Conservation (phyloP, 2,888 invertebrate species). For the Drosophila atripex region DNA sequence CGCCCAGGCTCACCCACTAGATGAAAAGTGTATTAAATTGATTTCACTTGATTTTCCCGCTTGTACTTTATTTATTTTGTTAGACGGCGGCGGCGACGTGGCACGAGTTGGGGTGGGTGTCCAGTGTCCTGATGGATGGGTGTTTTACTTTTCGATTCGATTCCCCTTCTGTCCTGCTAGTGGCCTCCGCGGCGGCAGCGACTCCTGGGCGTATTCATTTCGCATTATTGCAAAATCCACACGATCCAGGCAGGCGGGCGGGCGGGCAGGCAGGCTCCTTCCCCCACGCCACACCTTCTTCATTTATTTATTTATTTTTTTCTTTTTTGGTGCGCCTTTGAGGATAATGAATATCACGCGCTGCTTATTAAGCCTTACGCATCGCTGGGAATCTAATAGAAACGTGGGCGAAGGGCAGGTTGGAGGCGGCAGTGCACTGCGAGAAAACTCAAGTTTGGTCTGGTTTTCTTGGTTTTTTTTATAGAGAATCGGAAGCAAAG, state of each 20-base stretch:
- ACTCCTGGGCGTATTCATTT: slow-evolving; percentile 61
- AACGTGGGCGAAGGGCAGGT: slow-evolving; percentile 5
- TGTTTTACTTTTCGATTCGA: background rate
- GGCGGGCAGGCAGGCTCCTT: no score
- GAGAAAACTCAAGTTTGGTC: background rate
- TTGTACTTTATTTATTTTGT: slow-evolving; percentile 64
- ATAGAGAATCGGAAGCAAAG: no score
- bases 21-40: slow-evolving; percentile 77
- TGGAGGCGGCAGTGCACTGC: background rate
- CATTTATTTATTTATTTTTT: slow-evolving; percentile 19
- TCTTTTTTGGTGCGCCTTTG: slow-evolving; percentile 28
- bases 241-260: slow-evolving; percentile 31
- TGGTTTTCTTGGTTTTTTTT: no score
- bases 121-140: slow-evolving; percentile 34
- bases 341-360: slow-evolving; percentile 75
- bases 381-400: slow-evolving; percentile 38
- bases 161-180: background rate
- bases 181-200: no score
- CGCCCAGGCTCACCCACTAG: slow-evolving; percentile 11
- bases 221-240: slow-evolving; percentile 76
- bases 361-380: slow-evolving; percentile 73
- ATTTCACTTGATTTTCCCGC: slow-evolving; percentile 73
- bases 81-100: background rate
- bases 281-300: background rate
- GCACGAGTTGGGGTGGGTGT: background rate